These are phyloP conservation scores for Centropus bengalensis DNA, from an alignment of 2,113 vertebrate species.

Conservation along the genomic window DNA sequence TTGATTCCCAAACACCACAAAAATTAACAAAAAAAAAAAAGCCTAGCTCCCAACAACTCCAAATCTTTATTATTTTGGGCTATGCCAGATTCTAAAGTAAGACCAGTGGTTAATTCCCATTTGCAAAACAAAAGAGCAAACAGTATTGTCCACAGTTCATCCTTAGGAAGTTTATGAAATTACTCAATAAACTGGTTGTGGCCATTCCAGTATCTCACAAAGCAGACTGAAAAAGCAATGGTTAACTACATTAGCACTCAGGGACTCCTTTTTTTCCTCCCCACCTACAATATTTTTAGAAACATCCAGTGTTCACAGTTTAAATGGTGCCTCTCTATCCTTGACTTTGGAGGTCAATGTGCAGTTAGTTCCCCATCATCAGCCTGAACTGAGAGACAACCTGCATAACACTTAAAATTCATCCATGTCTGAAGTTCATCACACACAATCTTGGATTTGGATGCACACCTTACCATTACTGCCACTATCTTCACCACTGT, in stretches of 20 bases:
- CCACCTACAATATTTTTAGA: neutral
- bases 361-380: neutral
- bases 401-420: neutral
- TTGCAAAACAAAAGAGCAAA: neutral
- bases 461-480: neutral
- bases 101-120: neutral
- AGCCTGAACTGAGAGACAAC: neutral
- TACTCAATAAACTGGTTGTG: neutral
- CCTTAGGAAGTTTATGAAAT: neutral
- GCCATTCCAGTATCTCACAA: neutral
- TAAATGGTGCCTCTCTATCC: neutral
- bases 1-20: neutral
- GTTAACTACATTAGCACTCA: neutral
- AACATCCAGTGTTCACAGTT: neutral
- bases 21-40: neutral
- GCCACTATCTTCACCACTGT: neutral
- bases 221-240: neutral
- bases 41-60: neutral
- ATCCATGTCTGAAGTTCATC: neutral
- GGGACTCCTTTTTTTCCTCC: neutral
- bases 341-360: neutral
- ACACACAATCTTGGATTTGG: neutral
- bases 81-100: neutral
- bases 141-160: accelerated
- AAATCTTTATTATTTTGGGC: neutral